Percentiles rank a stretch among this genome's conserved stretches.
These are phyloP conservation scores for Steinernema hermaphroditum DNA, from an alignment of 2,888 invertebrate species.

Conservation along the genomic window DNA sequence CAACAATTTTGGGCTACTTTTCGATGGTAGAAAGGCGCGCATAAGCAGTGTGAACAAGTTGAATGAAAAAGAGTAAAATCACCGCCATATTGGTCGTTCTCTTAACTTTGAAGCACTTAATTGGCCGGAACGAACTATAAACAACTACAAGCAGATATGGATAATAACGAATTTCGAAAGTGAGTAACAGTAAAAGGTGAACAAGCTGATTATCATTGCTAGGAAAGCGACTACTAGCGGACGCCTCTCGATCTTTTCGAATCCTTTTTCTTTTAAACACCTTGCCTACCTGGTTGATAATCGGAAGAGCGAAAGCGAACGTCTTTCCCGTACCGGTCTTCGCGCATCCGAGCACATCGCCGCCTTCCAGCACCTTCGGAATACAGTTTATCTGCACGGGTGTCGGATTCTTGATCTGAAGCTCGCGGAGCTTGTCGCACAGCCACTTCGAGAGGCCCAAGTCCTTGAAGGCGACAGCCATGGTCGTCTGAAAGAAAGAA, in stretches of 20 bases:
- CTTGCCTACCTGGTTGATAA: constrained; percentile 53
- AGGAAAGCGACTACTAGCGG: no score
- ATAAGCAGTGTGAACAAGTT: no score
- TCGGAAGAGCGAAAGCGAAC: constrained; percentile 81
- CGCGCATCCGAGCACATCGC: constrained; percentile 90
- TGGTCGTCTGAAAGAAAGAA: neutral
- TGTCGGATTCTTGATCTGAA: constrained; percentile 56
- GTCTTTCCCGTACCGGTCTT: constrained; percentile 99
- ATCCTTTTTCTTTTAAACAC: neutral
- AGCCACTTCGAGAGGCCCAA: constrained; percentile 59
- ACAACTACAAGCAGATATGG: no score
- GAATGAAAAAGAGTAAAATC: no score
- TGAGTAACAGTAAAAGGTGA: no score
- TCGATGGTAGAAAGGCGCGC: no score
- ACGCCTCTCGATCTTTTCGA: neutral
- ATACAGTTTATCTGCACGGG: constrained; percentile 63
- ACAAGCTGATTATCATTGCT: no score
- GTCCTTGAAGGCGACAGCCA: constrained; percentile 41
- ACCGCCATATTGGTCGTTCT: no score
- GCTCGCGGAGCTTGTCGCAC: constrained; percentile 51
- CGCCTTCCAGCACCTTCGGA: constrained; percentile 68
- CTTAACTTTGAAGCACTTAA: no score
- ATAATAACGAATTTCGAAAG: no score
- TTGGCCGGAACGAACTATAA: no score
- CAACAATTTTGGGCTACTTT: no score